Evolutionary conservation across 2,888 invertebrate genomes (phyloP).

Genomic region (Atethmia centrago): DNA sequence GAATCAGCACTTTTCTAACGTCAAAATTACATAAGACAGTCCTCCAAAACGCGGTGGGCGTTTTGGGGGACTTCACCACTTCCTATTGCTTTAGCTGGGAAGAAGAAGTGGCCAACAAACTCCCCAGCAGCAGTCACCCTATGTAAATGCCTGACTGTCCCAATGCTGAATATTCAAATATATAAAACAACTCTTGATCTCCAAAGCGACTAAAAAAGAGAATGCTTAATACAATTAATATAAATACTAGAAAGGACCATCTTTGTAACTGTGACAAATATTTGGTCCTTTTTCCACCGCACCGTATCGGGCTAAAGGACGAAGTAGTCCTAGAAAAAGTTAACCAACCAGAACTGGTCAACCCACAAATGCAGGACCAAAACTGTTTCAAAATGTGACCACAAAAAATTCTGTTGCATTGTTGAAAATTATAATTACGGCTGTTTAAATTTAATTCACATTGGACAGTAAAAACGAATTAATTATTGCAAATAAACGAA

Average conservation of each 20-base stretch:
- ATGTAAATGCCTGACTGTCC: not conserved
- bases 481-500: conserved; percentile 62
- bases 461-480: conserved; percentile 57
- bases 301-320: conserved; percentile 18
- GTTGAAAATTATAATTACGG: conserved; percentile 60
- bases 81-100: too few species aligned
- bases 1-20: too few species aligned
- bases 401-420: conserved; percentile 50
- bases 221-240: not conserved
- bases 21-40: too few species aligned
- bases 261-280: conserved; percentile 16
- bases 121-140: too few species aligned
- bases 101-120: too few species aligned
- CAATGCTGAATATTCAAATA: not conserved
- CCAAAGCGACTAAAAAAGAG: not conserved
- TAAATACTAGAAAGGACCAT: conserved; percentile 19
- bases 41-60: too few species aligned
- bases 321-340: conserved; percentile 49
- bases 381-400: conserved; percentile 41
- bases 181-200: not conserved
- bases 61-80: too few species aligned
- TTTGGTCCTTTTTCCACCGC: conserved; percentile 24
- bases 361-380: conserved; percentile 26
- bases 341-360: conserved; percentile 22
- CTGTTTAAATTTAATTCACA: conserved; percentile 58